These are phyloP conservation scores for Furnarius figulus DNA, from an alignment of 2,113 vertebrate genomes.

Conservation along the genomic window DNA sequence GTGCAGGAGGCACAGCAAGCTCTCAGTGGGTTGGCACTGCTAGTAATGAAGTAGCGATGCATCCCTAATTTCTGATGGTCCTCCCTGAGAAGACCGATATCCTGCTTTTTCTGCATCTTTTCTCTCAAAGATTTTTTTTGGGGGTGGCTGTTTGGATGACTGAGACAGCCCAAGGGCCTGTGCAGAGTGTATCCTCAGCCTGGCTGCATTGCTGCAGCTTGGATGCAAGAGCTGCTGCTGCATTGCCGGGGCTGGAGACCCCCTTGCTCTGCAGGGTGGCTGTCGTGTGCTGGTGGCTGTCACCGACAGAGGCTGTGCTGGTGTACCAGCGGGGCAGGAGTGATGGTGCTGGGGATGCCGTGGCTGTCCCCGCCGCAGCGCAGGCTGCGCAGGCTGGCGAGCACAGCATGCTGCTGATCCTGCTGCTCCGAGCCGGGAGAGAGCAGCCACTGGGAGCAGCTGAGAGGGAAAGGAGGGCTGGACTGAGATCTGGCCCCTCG, in stretches of 20 bases:
- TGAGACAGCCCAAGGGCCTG: background rate
- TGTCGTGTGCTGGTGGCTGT: background rate
- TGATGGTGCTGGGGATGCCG: background rate
- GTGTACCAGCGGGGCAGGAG: background rate
- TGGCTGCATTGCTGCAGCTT: constrained; percentile 11
- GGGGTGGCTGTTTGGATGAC: background rate
- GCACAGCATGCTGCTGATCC: background rate
- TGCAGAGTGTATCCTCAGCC: background rate
- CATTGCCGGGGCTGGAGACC: background rate
- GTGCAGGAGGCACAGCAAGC: background rate
- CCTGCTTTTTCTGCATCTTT: background rate
- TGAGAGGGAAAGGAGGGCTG: background rate
- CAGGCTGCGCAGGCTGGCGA: background rate
- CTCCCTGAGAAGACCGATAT: accelerated
- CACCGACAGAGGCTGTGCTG: background rate
- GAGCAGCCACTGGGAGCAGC: background rate
- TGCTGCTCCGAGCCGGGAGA: background rate
- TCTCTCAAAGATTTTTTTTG: background rate
- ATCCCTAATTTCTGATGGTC: background rate
- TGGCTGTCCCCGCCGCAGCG: background rate
- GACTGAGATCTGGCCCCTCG: background rate
- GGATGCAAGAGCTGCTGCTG: background rate
- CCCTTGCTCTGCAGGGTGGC: background rate
- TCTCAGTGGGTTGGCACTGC: background rate
- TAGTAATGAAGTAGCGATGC: background rate